Base-by-base conservation (phyloP, 2,797 vertebrate species). In the Schizopygopsis pylzovi region DNA sequence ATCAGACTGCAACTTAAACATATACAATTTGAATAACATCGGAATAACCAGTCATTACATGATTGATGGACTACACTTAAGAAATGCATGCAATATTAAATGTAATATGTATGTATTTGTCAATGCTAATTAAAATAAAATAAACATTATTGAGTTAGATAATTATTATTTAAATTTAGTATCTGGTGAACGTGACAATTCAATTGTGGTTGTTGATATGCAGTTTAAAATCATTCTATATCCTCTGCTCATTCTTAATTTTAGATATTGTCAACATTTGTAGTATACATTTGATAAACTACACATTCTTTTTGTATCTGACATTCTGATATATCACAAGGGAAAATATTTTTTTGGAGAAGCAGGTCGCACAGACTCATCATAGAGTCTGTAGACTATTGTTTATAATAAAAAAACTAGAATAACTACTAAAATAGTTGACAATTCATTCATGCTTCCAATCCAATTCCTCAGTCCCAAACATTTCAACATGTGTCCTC, bases 401-500 rank as follows among this genome's bases (percentile, higher is more conserved):
- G 75, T n/a, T 61, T 79, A 61, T 12, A 61, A 61, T 13, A 13
- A 2, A 59, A 59, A 41, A 15, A 7, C 3, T 25, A 4, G 54
- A 37, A 76, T 39, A 15, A 18, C 73, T 78, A 41, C 20, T 39
- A 15, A 22, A 49, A 61, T 16, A 67, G 20, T 28, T 22, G 15
- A 52, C 49, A 0, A 22, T 67, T 67, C 0, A 56, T 43, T 28
- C 16, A 8, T 59, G n/a, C 33, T 47, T 82, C 15, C 22, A 71
- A 45, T 28, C 22, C n/a, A 11, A 4, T 49, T 37, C 43, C 18
- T 81, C 45, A 25, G n/a, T 54, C 73, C 9, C 71, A 65, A 67
- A 52, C 33, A 67, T 76, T 49, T 76, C 15, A 65, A 52, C 59
- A 37, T 25, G 28, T 75, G 56, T 61, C 70, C 54, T 71, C 33